Evolutionary conservation across 2,888 invertebrate genomes (phyloP).

Genomic region (Exocentrus adspersus): DNA sequence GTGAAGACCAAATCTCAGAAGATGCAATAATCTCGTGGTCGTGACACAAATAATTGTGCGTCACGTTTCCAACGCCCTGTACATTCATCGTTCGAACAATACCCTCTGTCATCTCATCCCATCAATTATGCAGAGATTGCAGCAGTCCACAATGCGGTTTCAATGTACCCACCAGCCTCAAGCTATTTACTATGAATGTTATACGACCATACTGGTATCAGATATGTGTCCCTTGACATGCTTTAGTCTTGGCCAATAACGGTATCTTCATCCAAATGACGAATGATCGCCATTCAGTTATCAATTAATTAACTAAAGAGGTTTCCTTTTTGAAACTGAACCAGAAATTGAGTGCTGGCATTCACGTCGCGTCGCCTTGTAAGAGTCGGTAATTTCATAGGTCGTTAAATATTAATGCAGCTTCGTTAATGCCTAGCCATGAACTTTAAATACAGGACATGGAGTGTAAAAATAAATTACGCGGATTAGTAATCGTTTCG

Average conservation of each 20-base stretch:
- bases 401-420: not conserved
- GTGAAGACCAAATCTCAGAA: no score
- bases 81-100: constrained; percentile 12
- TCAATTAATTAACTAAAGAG: no score
- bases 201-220: constrained; percentile 15
- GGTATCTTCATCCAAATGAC: no score
- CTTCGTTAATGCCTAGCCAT: not conserved
- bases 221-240: constrained; percentile 21
- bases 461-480: not conserved
- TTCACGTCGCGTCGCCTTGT: no score
- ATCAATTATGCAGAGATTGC: constrained; percentile 21
- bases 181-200: constrained; percentile 12
- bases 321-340: no score
- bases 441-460: not conserved
- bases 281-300: no score
- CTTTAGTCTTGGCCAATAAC: constrained; percentile 8
- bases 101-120: not conserved
- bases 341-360: no score
- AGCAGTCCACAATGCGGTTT: constrained; percentile 24
- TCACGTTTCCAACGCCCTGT: not conserved
- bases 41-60: no score
- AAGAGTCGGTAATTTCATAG: not conserved
- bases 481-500: not conserved
- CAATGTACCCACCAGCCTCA: constrained; percentile 10
- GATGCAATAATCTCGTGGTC: no score